A percentile compares a stretch with the other conserved stretches of the same genome.
Conservation (phyloP, 2,888 invertebrate species). For the Himalopsyche kuldschensis region DNA sequence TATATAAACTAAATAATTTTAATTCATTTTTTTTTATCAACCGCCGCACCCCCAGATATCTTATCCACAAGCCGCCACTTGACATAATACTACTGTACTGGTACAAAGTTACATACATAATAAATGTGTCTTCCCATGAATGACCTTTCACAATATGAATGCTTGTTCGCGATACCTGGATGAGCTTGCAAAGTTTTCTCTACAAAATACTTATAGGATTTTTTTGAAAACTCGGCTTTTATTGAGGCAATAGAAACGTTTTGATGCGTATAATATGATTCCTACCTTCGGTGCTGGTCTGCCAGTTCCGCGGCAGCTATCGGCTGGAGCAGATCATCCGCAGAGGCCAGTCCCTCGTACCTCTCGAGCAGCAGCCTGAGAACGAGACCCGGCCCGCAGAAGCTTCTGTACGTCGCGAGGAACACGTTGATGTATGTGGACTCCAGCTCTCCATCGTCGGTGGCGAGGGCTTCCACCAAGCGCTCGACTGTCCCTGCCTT, state of each 20-base stretch:
- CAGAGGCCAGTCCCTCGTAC: conserved; percentile 70
- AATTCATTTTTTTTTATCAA: no score
- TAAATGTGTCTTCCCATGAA: no score
- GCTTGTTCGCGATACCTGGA: no score
- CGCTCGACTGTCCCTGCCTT: conserved; percentile 94
- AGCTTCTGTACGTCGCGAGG: conserved; percentile 90
- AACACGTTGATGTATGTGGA: conserved; percentile 98
- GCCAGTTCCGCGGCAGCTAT: conserved; percentile 59
- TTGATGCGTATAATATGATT: conserved; percentile 2
- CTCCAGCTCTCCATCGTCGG: conserved; percentile 94
- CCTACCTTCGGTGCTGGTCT: conserved; percentile 73
- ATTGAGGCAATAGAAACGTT: not conserved
- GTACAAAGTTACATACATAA: no score
- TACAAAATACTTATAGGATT: no score
- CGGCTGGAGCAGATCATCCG: conserved; percentile 51
- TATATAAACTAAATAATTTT: no score
- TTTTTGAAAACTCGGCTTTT: no score
- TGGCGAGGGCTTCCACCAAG: conserved; percentile 90
- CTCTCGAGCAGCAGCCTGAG: conserved; percentile 78
- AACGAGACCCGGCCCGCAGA: conserved; percentile 85
- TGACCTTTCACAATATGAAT: no score
- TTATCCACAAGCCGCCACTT: no score
- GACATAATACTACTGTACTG: no score
- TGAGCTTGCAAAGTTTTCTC: no score
- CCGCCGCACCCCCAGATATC: no score